Conservation (phyloP, 2,113 vertebrate genomes). For the Corvus moneduloides region DNA sequence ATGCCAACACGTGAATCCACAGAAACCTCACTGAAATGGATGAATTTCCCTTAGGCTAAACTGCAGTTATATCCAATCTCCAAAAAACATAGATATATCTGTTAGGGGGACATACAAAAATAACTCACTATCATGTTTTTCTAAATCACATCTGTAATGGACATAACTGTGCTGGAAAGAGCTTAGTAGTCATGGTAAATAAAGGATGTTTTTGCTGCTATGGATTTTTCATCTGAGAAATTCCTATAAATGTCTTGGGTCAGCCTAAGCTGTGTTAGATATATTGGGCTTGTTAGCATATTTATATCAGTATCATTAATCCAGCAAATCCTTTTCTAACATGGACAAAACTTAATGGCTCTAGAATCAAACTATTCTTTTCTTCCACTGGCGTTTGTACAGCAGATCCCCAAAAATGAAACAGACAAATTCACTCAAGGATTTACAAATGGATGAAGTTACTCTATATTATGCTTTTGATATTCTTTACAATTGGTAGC, state of each 20-base stretch:
- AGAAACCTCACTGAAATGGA: conserved; percentile 27
- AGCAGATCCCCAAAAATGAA: not conserved
- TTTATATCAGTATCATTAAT: not conserved
- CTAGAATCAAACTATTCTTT: not conserved
- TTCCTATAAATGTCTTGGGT: conserved; percentile 23
- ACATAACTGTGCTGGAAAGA: not conserved
- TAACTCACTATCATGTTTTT: conserved; percentile 15
- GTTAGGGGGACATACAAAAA: not conserved
- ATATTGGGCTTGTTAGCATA: not conserved
- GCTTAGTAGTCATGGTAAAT: conserved; percentile 40
- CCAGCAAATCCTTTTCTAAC: not conserved
- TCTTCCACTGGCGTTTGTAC: not conserved
- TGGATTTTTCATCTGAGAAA: conserved; percentile 31
- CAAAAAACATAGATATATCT: not conserved
- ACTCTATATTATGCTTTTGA: not conserved
- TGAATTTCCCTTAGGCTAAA: not conserved
- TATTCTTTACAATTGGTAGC: not conserved
- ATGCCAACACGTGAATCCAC: not conserved
- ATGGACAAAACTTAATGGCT: not conserved
- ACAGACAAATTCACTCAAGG: not conserved
- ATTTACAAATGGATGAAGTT: not conserved
- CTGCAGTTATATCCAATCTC: not conserved
- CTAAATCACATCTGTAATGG: conserved; percentile 21
- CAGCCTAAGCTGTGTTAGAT: not conserved
- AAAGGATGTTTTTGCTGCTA: conserved; percentile 37